Conservation (phyloP, 2,113 vertebrate genomes). For the Antigone vipio region DNA sequence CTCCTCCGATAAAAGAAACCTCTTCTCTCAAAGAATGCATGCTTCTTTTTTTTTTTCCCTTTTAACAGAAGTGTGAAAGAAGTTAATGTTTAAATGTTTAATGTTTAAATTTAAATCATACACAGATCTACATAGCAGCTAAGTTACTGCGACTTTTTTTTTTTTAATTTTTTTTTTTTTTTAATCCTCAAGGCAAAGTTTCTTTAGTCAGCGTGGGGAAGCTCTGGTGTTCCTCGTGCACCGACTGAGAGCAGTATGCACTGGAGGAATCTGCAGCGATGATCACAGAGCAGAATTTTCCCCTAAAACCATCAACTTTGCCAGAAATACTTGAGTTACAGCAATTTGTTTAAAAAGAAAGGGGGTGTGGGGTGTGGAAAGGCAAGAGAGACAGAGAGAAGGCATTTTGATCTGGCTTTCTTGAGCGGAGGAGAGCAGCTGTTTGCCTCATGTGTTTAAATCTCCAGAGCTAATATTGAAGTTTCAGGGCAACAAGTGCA, state of each 20-base stretch:
- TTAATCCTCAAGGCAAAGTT: background rate
- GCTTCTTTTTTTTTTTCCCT: background rate
- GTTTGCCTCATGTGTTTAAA: conserved; percentile 62
- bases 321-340: conserved; percentile 1
- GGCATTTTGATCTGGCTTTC: conserved; percentile 26
- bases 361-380: too few species aligned
- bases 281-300: conserved; percentile 20
- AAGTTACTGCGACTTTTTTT: background rate
- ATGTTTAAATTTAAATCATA: background rate
- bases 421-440: conserved; percentile 43
- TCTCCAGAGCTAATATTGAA: conserved; percentile 59
- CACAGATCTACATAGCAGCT: background rate
- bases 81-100: conserved; percentile 30
- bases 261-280: background rate
- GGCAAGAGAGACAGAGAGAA: background rate
- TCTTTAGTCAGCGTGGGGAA: background rate
- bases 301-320: background rate
- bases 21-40: background rate
- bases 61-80: background rate
- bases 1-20: background rate
- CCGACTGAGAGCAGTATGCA: background rate
- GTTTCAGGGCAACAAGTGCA: conserved; percentile 59
- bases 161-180: background rate
- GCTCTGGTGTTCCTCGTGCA: background rate
- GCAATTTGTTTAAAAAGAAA: background rate